These are phyloP conservation scores for Leucoraja ocellata DNA, from an alignment of 2,797 vertebrate species.

Conservation along the genomic window DNA sequence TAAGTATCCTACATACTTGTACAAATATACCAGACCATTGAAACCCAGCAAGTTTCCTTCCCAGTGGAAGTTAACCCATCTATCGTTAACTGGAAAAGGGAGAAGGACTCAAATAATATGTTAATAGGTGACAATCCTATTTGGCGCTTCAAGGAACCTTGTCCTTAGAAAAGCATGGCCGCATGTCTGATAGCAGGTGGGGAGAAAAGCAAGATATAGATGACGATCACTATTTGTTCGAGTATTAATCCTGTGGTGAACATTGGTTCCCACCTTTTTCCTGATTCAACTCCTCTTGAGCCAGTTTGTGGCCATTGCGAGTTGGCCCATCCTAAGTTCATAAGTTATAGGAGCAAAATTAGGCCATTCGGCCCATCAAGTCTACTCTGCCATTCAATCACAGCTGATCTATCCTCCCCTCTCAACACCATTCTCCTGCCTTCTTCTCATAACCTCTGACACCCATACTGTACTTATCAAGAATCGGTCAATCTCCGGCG, in stretches of 20 bases:
- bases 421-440: too few species aligned
- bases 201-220: neutral
- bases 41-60: neutral
- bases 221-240: neutral
- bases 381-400: too few species aligned
- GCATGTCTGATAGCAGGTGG: neutral
- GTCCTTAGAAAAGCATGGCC: neutral
- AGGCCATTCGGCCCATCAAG: too few species aligned
- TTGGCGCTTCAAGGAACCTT: neutral
- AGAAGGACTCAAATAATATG: neutral
- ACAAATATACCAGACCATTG: neutral
- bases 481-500: too few species aligned
- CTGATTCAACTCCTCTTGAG: neutral
- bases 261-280: neutral
- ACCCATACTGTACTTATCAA: too few species aligned
- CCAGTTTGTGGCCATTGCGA: neutral
- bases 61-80: neutral
- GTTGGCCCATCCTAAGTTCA: too few species aligned
- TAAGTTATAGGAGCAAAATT: neutral
- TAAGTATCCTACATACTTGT: neutral
- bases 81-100: neutral
- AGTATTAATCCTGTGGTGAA: neutral
- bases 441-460: too few species aligned
- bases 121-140: neutral
- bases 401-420: too few species aligned